A percentile compares a stretch with the other conserved stretches of the same genome.
Conservation (phyloP, 2,888 invertebrate genomes). For the Rhagium mordax region DNA sequence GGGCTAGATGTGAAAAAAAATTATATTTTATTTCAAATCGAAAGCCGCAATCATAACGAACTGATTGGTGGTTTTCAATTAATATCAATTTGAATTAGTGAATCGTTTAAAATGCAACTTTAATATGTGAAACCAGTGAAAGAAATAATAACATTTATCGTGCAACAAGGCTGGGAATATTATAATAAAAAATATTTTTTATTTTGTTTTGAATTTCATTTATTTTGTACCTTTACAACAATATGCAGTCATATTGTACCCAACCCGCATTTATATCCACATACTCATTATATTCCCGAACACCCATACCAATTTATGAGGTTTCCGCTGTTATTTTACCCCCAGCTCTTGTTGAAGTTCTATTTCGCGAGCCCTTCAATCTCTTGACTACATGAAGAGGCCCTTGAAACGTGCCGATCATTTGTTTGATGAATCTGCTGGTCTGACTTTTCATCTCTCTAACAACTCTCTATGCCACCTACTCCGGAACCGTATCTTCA, state of each 20-base stretch:
- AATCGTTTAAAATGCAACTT: too few relatives aligned
- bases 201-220: too few relatives aligned
- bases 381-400: constrained; percentile 65
- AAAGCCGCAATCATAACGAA: too few relatives aligned
- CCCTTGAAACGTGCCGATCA: constrained; percentile 66
- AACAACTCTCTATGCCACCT: constrained; percentile 25
- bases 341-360: constrained; percentile 57
- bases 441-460: constrained; percentile 30
- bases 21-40: too few relatives aligned
- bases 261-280: constrained; percentile 34
- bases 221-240: not conserved
- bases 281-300: constrained; percentile 37
- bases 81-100: too few relatives aligned
- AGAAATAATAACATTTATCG: too few relatives aligned
- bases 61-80: too few relatives aligned
- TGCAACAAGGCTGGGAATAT: too few relatives aligned
- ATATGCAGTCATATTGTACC: constrained; percentile 8
- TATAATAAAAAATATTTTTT: too few relatives aligned
- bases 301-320: constrained; percentile 44
- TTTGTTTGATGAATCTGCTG: constrained; percentile 65
- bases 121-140: too few relatives aligned
- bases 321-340: constrained; percentile 56
- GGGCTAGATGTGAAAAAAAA: too few relatives aligned
- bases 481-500: constrained; percentile 26
- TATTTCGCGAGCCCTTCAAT: constrained; percentile 60